Percentiles rank a stretch among this genome's conserved stretches.
phyloP scores from a whole-genome alignment of 2,797 vertebrate species.

The Cygnus olor region DNA sequence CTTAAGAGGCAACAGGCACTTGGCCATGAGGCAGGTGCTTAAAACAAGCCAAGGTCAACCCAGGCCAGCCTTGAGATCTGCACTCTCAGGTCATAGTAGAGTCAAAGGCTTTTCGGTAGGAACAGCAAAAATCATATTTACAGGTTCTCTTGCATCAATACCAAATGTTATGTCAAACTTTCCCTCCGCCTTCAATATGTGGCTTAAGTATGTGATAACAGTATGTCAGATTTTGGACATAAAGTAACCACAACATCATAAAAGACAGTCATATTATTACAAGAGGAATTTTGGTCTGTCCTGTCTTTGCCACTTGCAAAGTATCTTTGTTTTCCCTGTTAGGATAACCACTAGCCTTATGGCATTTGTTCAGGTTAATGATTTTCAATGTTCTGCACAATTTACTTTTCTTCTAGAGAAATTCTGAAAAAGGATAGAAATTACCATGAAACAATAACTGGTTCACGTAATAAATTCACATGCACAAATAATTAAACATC shows the following conservation, averaged over 20 bases:
- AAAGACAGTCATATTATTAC: neutral
- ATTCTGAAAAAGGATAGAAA: neutral
- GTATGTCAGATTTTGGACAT: neutral
- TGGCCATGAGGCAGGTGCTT: fast-evolving
- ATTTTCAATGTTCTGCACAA: neutral
- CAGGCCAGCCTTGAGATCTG: neutral
- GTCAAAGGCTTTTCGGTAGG: neutral
- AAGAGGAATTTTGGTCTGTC: neutral
- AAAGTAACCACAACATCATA: neutral
- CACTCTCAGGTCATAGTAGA: neutral
- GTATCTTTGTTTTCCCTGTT: neutral
- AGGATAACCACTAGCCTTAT: neutral
- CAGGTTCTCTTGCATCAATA: neutral
- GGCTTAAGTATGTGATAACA: neutral
- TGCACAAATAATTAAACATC: slow-evolving; percentile 22
- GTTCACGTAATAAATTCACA: neutral
- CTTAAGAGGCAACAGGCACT: neutral
- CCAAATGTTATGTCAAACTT: neutral
- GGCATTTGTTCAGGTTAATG: neutral
- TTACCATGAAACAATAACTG: neutral
- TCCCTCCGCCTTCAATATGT: neutral
- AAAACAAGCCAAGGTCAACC: neutral
- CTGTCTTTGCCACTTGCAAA: neutral
- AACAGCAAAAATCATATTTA: neutral
- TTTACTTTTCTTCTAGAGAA: neutral